Evolutionary conservation across 2,113 vertebrate species (phyloP).

Genomic region (Peromyscus leucopus): DNA sequence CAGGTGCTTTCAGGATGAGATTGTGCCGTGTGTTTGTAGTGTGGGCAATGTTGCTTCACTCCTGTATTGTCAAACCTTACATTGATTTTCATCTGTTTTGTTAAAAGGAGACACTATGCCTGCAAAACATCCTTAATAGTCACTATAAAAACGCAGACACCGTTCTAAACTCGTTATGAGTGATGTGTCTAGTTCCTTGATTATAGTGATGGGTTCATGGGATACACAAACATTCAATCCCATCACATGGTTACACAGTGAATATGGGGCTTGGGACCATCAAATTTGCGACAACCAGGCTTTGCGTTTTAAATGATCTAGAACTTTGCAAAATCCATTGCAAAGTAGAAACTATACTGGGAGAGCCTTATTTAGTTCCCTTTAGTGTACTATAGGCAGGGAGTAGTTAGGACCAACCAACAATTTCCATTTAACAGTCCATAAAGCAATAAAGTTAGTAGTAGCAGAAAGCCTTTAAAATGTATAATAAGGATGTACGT

Average conservation of each 20-base stretch:
- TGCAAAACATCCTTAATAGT: conserved; percentile 18
- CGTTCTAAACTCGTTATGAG: not conserved
- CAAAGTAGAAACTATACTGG: not conserved
- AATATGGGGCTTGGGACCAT: not conserved
- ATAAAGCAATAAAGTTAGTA: not conserved
- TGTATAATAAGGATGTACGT: not conserved
- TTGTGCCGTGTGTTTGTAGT: not conserved
- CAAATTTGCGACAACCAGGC: not conserved
- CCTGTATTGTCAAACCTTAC: not conserved
- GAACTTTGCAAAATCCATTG: not conserved
- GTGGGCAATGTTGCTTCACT: not conserved
- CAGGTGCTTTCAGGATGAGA: not conserved
- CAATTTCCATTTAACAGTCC: not conserved
- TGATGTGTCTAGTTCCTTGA: not conserved
- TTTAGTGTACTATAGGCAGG: conserved; percentile 36
- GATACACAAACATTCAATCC: not conserved
- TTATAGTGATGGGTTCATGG: not conserved
- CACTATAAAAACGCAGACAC: not conserved
- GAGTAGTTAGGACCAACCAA: conserved; percentile 3
- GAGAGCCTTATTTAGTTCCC: not conserved
- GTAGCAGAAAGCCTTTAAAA: not conserved
- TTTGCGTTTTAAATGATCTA: not conserved
- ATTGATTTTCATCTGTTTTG: not conserved
- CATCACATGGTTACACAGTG: not conserved
- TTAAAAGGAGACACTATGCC: not conserved